Conservation (phyloP, 2,888 invertebrate species). For the Xylota sylvarum region DNA sequence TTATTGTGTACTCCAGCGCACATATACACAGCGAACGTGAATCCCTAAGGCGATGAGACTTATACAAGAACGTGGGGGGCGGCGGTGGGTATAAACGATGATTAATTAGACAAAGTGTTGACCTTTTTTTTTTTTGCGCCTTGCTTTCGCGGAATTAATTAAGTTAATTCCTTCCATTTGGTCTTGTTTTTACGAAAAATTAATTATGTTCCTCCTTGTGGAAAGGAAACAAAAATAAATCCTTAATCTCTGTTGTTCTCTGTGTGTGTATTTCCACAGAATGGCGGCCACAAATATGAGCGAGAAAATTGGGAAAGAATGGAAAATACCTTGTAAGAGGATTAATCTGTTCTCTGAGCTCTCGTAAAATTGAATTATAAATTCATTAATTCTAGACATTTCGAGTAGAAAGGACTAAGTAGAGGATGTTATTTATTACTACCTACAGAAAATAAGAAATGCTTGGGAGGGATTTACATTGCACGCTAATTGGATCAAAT, state of each 20-base stretch:
- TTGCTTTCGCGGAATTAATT: slow-evolving; percentile 72
- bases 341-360: slow-evolving; percentile 52
- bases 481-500: background rate
- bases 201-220: slow-evolving; percentile 57
- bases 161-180: slow-evolving; percentile 66
- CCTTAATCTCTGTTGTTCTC: slow-evolving; percentile 48
- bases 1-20: slow-evolving; percentile 50
- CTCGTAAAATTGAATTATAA: slow-evolving; percentile 64
- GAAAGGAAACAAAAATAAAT: slow-evolving; percentile 31
- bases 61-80: slow-evolving; percentile 37
- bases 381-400: slow-evolving; percentile 55
- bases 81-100: slow-evolving; percentile 63
- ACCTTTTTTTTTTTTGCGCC: slow-evolving; percentile 59
- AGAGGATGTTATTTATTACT: background rate
- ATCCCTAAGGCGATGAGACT: slow-evolving; percentile 52
- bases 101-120: slow-evolving; percentile 77
- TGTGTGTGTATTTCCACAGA: slow-evolving; percentile 2
- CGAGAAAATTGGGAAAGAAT: slow-evolving; percentile 58
- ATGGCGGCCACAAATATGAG: slow-evolving; percentile 21
- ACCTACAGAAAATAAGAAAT: background rate
- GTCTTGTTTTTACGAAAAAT: slow-evolving; percentile 52
- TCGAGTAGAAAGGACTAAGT: slow-evolving; percentile 17
- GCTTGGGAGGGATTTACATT: background rate
- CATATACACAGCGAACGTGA: background rate
- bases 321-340: slow-evolving; percentile 62